phyloP scores from a whole-genome alignment of 2,113 vertebrate genomes.

The Poeciliopsis prolifica region DNA sequence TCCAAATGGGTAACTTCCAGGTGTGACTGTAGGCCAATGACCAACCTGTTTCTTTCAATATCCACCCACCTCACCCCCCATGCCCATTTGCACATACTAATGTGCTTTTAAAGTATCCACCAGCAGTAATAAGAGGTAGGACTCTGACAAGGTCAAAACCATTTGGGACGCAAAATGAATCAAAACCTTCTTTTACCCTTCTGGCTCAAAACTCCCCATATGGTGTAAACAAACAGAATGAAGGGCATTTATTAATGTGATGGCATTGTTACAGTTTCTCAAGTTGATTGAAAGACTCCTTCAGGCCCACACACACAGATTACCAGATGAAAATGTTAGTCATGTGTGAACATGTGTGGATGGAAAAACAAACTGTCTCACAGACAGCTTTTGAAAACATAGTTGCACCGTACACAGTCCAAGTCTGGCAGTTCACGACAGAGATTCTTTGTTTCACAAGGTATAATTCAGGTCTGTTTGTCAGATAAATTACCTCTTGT shows the following conservation, averaged over 20 bases:
- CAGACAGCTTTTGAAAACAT: constrained; percentile 3
- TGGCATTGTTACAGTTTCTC: constrained; percentile 50
- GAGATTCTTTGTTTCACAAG: constrained; percentile 16
- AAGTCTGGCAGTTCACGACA: neutral
- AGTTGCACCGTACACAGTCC: neutral
- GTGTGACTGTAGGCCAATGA: constrained; percentile 5
- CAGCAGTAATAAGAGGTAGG: constrained; percentile 19
- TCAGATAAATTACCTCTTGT: constrained; percentile 24
- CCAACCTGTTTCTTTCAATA: constrained; percentile 5
- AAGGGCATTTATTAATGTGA: constrained; percentile 62
- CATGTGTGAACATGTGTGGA: constrained; percentile 29
- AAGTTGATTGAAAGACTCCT: constrained; percentile 37
- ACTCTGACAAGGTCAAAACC: constrained; percentile 61
- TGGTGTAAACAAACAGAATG: constrained; percentile 64
- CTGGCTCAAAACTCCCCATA: constrained; percentile 56
- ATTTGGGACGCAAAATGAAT: constrained; percentile 50
- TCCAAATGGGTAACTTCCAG: constrained; percentile 28
- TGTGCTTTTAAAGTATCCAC: constrained; percentile 15
- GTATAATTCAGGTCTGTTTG: neutral
- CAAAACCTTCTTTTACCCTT: constrained; percentile 47
- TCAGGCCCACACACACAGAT: constrained; percentile 22
- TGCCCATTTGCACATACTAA: constrained; percentile 44
- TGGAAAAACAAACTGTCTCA: constrained; percentile 29
- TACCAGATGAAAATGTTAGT: constrained; percentile 20
- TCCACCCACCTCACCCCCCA: neutral